These are phyloP conservation scores for Doryteuthis pealeii DNA, from an alignment of 1,140 invertebrate species.

Conservation along the genomic window DNA sequence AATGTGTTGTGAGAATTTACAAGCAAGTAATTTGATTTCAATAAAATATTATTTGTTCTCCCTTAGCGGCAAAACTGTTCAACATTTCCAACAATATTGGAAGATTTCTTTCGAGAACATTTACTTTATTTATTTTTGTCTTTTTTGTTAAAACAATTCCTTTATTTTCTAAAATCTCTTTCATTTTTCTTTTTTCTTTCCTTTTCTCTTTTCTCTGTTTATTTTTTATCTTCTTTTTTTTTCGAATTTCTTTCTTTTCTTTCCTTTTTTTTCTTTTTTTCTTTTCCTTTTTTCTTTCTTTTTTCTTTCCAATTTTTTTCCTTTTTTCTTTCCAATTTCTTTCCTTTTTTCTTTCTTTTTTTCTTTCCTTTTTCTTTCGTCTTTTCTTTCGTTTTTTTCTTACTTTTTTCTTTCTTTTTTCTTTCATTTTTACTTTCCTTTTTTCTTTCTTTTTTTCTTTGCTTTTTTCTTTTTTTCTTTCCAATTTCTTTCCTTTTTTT, in stretches of 20 bases:
- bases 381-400: neutral
- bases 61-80: too few species aligned
- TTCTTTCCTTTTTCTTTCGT: neutral
- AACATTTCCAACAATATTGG: too few species aligned
- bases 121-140: too few species aligned
- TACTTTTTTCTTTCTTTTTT: neutral
- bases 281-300: neutral
- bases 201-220: neutral
- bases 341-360: neutral
- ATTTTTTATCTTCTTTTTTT: neutral
- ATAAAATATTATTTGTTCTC: too few species aligned
- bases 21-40: too few species aligned
- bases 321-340: neutral
- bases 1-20: too few species aligned
- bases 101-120: too few species aligned
- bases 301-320: neutral
- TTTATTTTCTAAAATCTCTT: too few species aligned
- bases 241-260: neutral
- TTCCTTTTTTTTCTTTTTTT: neutral
- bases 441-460: neutral
- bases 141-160: too few species aligned
- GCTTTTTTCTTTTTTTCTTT: neutral
- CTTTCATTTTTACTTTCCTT: neutral
- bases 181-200: neutral
- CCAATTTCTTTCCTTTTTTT: too few species aligned